Conservation (phyloP, 1,140 invertebrate species). For the Monochamus saltuarius region DNA sequence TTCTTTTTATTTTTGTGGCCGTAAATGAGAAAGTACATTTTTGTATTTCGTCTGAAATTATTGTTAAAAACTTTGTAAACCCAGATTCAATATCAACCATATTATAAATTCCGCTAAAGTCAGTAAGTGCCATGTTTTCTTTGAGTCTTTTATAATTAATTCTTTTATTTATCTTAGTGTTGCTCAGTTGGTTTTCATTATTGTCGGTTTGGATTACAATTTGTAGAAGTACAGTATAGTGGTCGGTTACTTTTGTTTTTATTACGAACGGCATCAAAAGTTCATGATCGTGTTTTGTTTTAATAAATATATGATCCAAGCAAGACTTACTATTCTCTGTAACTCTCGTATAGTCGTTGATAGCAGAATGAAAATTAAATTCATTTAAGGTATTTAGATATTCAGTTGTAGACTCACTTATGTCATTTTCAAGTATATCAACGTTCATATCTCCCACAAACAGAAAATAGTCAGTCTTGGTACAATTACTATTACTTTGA, state of each 20-base stretch:
- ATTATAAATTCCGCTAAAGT: neutral
- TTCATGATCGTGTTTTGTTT: slow-evolving; percentile 4
- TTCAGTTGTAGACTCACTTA: slow-evolving; percentile 6
- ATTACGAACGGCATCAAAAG: slow-evolving; percentile 3
- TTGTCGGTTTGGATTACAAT: slow-evolving; percentile 1
- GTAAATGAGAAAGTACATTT: neutral
- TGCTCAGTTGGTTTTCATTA: neutral
- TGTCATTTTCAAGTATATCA: slow-evolving; percentile 8
- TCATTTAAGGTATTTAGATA: slow-evolving; percentile 7
- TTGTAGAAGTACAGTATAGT: slow-evolving; percentile 12
- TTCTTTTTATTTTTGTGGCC: slow-evolving; percentile 3
- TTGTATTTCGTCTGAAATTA: neutral
- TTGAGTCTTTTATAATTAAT: neutral
- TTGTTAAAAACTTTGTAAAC: neutral
- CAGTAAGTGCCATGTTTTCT: neutral
- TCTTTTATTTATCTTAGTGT: neutral
- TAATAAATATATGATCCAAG: slow-evolving; percentile 14
- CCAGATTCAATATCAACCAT: slow-evolving; percentile 2
- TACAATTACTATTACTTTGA: neutral
- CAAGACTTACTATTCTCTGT: slow-evolving; percentile 13
- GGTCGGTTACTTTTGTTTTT: slow-evolving; percentile 10
- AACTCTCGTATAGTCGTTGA: slow-evolving; percentile 14
- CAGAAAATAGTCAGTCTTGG: neutral
- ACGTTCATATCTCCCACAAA: slow-evolving; percentile 13
- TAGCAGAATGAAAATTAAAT: slow-evolving; percentile 6